Percentiles rank a stretch among this genome's conserved stretches.
These are phyloP conservation scores for Hermaeophaga mercurialis DNA, from an alignment of 2,888 invertebrate genomes.

Conservation along the genomic window DNA sequence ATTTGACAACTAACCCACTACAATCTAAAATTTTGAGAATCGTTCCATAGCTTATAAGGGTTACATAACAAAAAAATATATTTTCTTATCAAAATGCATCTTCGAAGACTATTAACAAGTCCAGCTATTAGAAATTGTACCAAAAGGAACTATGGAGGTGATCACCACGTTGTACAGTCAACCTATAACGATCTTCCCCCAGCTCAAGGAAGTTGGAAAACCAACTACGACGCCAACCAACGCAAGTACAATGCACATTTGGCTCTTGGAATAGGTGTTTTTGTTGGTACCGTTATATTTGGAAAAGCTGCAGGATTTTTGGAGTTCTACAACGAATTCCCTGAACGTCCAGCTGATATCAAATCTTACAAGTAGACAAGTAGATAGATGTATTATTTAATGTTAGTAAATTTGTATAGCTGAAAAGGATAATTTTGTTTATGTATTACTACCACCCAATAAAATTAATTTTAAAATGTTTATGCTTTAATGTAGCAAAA, in stretches of 20 bases:
- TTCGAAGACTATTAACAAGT: conserved; percentile 12
- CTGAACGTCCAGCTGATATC: conserved; percentile 55
- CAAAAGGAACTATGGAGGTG: conserved; percentile 32
- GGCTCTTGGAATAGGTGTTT: conserved; percentile 62
- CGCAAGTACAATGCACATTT: conserved; percentile 72
- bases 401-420: conserved; percentile 32
- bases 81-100: conserved; percentile 9
- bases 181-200: conserved; percentile 79
- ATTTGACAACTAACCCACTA: too few species aligned
- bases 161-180: conserved; percentile 41
- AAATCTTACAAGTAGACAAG: conserved; percentile 46
- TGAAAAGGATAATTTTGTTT: conserved; percentile 23
- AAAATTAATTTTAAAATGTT: conserved; percentile 7
- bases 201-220: conserved; percentile 80
- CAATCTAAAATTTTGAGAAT: too few species aligned
- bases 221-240: conserved; percentile 68
- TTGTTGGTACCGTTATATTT: conserved; percentile 57
- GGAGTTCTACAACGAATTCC: conserved; percentile 68
- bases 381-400: conserved; percentile 23
- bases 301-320: conserved; percentile 67
- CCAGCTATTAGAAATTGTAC: conserved; percentile 23
- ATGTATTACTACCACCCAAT: conserved; percentile 10
- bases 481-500: too few species aligned
- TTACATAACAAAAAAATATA: neutral
- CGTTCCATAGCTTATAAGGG: too few species aligned